phyloP scores from a whole-genome alignment of 2,797 vertebrate genomes.

The Mus caroli region DNA sequence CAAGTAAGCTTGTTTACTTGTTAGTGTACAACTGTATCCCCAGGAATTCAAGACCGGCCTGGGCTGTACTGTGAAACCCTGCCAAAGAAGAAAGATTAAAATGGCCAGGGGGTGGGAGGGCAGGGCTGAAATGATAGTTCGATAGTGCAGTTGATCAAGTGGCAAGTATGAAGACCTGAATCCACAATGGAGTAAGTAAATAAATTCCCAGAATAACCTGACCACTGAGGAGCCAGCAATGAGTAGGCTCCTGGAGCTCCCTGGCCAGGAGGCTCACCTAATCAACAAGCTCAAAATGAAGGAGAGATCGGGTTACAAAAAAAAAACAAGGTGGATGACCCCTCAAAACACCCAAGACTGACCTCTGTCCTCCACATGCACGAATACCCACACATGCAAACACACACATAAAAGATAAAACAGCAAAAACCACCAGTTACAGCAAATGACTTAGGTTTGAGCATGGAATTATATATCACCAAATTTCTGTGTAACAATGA shows the following conservation, averaged over 20 bases:
- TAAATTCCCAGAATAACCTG: too few species aligned
- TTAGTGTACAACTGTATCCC: neutral
- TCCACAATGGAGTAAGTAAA: neutral
- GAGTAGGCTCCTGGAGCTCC: neutral
- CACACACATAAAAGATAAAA: neutral
- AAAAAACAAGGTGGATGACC: neutral
- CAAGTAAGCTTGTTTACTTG: neutral
- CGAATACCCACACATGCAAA: neutral
- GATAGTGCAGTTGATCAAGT: neutral
- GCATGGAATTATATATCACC: neutral
- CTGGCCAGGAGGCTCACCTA: neutral
- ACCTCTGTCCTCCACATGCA: neutral
- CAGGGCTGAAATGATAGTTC: neutral
- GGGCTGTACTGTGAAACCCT: neutral
- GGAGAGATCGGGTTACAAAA: neutral
- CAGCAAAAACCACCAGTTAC: conserved; percentile 45
- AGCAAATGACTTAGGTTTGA: neutral
- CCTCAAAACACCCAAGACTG: neutral
- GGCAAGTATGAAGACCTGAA: neutral
- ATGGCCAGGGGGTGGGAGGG: neutral
- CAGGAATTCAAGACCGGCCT: neutral
- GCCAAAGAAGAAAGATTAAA: neutral
- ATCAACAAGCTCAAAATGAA: neutral
- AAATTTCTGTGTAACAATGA: neutral
- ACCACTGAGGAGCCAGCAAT: neutral